Evolutionary conservation across 2,113 vertebrate genomes (phyloP), one percentile per base, ranked within the genome.

Genomic region (Manacus vitellinus): DNA sequence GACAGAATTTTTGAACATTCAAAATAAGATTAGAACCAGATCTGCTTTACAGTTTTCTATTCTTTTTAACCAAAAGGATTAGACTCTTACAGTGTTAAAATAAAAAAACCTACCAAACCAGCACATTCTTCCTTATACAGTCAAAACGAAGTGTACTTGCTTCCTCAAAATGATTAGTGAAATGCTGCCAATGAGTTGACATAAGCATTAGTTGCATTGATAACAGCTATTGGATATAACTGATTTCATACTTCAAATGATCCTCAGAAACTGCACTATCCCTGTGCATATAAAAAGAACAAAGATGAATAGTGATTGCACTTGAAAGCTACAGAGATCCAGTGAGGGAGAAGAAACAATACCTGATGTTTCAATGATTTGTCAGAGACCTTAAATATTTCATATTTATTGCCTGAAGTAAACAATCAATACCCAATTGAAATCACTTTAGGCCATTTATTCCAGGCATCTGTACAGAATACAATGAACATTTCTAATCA

Each of bases 61-160:
- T 71, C 9, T 68, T 52, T 81, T 78, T 55, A 77, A 47, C 2
- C 2, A 18, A 47, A 86, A 35, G 2, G 23, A 55, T 23, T 52
- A 21, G 20, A 62, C 13, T 70, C 2, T 47, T 28, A 65, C 4
- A 33, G 2, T 44, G 10, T 37, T 65, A 81, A 85, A 80, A 5
- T 37, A 56, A 67, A 61, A 89, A 43, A 63, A 14, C 5, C 4
- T 19, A 46, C 10, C 14, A 27, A 61, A 58, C 1, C 10, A 37
- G 54, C 21, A 54, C 3, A 33, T 77, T 65, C 7, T 52, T 63
- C 25, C 68, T 88, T 12, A n/a, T 51, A n/a, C 5, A 67, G 39
- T 66, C 1, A 22, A 35, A 74, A 54, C 61, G 52, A 56, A 5
- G 0, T 1, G 0, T 51, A 55, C 22, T 86, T 41, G 4, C 2